Percentiles rank a stretch among this genome's conserved stretches.
phyloP scores from a whole-genome alignment of 1,140 invertebrate species.

The Ylistrum balloti region DNA sequence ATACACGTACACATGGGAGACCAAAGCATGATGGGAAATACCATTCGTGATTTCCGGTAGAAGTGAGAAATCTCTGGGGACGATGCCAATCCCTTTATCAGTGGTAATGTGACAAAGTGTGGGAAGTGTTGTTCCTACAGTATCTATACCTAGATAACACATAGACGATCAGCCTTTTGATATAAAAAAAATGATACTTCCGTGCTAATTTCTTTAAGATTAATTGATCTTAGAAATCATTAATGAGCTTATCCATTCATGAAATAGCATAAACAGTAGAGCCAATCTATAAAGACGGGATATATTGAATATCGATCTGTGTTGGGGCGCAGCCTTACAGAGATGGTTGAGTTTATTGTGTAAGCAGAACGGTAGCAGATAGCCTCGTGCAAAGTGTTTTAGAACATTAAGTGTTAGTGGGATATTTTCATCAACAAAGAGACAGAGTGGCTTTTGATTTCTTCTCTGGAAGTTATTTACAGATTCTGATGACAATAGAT shows the following conservation, averaged over 20 bases:
- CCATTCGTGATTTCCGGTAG: not conserved
- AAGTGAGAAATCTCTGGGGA: not conserved
- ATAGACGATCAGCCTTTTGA: not conserved
- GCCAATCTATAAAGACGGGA: not conserved
- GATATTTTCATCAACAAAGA: no score
- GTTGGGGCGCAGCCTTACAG: not conserved
- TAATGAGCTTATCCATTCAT: constrained; percentile 2
- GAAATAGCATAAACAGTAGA: not conserved
- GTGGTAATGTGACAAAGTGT: not conserved
- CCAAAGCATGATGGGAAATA: not conserved
- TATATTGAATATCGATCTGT: constrained; percentile 7
- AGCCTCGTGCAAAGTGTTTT: no score
- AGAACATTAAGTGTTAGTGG: no score
- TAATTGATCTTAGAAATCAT: not conserved
- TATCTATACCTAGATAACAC: not conserved
- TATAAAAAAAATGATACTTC: not conserved
- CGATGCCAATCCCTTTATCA: not conserved
- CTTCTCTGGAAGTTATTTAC: no score
- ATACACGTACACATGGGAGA: not conserved
- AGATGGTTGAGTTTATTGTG: no score
- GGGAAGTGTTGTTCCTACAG: not conserved
- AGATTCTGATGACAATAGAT: no score
- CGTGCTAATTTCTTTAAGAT: not conserved
- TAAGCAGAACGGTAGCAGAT: no score
- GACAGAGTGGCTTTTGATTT: no score